Evolutionary conservation across 2,888 invertebrate species (phyloP).

Genomic region (Allacma fusca): DNA sequence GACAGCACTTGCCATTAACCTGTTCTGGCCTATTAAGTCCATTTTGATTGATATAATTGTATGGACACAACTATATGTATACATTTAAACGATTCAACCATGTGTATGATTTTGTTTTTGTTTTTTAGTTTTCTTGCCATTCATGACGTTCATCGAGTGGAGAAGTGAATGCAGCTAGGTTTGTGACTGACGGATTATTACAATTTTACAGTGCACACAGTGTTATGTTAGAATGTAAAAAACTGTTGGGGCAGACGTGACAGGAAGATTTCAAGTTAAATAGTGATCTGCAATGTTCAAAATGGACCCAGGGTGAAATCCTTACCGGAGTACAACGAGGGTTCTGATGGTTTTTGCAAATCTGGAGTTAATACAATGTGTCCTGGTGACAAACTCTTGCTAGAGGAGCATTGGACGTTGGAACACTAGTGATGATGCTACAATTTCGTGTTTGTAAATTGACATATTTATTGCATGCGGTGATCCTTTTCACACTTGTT

Average conservation of each 20-base stretch:
- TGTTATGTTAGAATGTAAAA: neutral
- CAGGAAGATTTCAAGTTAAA: too few relatives aligned
- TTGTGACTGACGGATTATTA: neutral
- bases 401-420: neutral
- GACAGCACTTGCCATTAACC: too few relatives aligned
- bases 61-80: neutral
- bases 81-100: neutral
- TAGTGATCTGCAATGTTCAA: neutral
- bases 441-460: neutral
- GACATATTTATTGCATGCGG: conserved; percentile 23
- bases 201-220: neutral
- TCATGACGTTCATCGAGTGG: neutral
- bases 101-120: neutral
- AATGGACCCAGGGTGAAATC: conserved; percentile 4
- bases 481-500: conserved; percentile 14
- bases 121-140: neutral
- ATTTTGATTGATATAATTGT: neutral
- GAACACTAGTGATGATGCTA: conserved; percentile 2
- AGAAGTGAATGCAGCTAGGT: neutral
- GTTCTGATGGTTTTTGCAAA: neutral
- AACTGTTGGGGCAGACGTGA: neutral
- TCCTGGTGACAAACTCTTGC: neutral
- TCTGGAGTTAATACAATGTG: neutral
- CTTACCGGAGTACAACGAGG: neutral
- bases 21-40: too few relatives aligned